phyloP scores from a whole-genome alignment of 2,113 vertebrate genomes.

The Agapornis roseicollis region DNA sequence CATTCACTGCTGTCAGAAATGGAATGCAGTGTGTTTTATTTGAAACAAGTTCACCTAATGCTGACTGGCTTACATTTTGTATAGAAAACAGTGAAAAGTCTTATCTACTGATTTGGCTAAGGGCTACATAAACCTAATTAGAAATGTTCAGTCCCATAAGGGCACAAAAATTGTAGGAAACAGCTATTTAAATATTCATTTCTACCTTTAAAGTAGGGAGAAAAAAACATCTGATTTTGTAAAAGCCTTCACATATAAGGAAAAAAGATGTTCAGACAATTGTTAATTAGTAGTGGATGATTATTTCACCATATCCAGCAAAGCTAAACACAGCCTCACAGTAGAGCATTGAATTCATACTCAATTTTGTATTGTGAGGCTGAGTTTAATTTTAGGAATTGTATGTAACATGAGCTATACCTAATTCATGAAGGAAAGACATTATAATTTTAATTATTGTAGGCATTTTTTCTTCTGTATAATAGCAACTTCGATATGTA shows the following conservation, averaged over 20 bases:
- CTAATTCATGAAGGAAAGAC: background rate
- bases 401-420: background rate
- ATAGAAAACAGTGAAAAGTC: constrained; percentile 16
- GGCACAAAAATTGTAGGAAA: constrained; percentile 46
- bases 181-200: constrained; percentile 63
- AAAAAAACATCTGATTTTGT: background rate
- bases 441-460: background rate
- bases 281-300: background rate
- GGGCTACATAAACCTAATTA: constrained; percentile 61
- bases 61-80: constrained; percentile 45
- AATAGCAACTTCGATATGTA: background rate
- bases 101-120: constrained; percentile 50
- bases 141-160: constrained; percentile 27
- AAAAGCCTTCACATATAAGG: background rate
- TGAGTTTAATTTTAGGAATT: background rate
- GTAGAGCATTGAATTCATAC: background rate
- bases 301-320: background rate
- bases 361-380: background rate
- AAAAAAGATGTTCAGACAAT: background rate
- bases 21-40: background rate
- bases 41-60: constrained; percentile 27
- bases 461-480: background rate
- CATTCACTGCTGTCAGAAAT: background rate
- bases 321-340: background rate
- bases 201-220: background rate